phyloP scores from a whole-genome alignment of 2,113 vertebrate species.

The Eolophus roseicapilla region DNA sequence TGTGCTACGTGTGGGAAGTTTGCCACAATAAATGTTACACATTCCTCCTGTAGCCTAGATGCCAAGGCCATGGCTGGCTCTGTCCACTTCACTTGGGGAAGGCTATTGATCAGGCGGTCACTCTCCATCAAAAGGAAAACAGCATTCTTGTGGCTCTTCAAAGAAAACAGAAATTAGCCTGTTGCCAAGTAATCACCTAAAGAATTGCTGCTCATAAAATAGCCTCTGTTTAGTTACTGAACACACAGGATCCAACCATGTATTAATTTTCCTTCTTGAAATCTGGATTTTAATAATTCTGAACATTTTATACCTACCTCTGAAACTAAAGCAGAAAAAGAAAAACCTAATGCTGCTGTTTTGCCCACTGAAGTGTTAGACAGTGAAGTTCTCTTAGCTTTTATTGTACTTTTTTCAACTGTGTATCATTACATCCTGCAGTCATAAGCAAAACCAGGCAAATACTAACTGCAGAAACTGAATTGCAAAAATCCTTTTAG shows the following conservation, averaged over 20 bases:
- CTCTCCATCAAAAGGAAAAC: constrained; percentile 85
- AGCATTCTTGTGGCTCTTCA: constrained; percentile 83
- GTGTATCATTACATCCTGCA: background rate
- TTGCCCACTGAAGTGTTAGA: background rate
- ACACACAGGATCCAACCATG: background rate
- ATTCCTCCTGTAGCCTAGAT: constrained; percentile 83
- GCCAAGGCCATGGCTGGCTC: constrained; percentile 81
- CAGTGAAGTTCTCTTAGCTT: background rate
- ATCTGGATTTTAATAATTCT: background rate
- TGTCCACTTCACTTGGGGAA: constrained; percentile 93
- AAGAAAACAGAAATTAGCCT: constrained; percentile 44
- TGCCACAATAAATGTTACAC: constrained; percentile 79
- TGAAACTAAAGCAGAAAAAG: background rate
- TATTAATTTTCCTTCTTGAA: background rate
- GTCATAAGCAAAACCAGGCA: background rate
- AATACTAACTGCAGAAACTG: background rate
- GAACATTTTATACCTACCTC: background rate
- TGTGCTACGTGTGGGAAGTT: constrained; percentile 79
- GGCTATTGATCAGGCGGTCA: constrained; percentile 83
- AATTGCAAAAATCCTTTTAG: background rate
- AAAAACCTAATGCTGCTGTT: background rate
- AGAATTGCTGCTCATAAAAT: background rate
- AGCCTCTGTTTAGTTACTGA: background rate
- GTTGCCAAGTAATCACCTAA: background rate
- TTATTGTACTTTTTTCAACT: background rate